These are phyloP conservation scores for Plebejus argus DNA, from an alignment of 2,888 invertebrate genomes.

Conservation along the genomic window DNA sequence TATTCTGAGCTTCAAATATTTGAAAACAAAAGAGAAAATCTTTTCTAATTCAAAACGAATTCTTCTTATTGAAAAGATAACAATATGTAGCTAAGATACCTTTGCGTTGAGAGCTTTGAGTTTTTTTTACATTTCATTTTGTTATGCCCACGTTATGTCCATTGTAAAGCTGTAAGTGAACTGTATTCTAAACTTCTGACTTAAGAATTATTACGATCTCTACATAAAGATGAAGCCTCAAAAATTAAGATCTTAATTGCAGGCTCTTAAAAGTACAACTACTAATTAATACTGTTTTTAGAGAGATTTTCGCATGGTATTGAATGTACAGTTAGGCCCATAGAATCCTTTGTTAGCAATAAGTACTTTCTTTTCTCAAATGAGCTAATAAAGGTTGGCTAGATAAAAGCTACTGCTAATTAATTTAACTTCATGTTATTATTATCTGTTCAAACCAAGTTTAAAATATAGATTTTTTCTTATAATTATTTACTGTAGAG, in stretches of 20 bases:
- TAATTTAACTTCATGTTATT: background rate
- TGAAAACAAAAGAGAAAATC: background rate
- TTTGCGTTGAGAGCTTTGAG: background rate
- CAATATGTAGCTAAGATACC: background rate
- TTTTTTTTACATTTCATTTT: background rate
- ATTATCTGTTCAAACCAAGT: background rate
- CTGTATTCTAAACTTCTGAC: background rate
- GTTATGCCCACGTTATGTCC: background rate
- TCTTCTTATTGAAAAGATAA: background rate
- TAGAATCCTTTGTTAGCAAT: background rate
- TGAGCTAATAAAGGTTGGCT: background rate
- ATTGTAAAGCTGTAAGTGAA: background rate
- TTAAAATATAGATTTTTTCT: background rate
- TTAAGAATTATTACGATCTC: background rate
- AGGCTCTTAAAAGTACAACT: background rate
- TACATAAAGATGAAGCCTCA: background rate
- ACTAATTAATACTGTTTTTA: background rate
- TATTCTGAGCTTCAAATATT: background rate
- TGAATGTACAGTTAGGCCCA: background rate
- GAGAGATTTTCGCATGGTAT: background rate
- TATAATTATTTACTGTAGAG: background rate
- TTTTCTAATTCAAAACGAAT: background rate
- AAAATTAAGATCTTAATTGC: background rate
- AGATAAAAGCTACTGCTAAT: background rate
- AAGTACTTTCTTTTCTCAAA: background rate